Base-by-base conservation (phyloP, 1,140 invertebrate genomes). In the Stenopsyche tienmushanensis region DNA sequence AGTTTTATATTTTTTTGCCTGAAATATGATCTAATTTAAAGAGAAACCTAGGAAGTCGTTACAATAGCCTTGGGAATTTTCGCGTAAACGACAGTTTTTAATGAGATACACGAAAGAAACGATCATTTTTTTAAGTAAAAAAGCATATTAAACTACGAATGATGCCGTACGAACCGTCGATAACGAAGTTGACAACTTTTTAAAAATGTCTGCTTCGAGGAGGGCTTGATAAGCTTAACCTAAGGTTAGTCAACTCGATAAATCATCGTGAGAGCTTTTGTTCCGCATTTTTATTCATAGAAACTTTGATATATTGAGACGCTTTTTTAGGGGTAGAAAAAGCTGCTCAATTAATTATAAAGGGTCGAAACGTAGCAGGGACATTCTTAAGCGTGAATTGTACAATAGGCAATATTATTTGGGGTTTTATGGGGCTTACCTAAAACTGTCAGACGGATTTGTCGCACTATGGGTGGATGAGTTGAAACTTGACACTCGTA, bases 401-500 rank as follows among this genome's bases (percentile, higher is more conserved):
- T n/a, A n/a, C n/a, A n/a, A n/a, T n/a, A n/a, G n/a, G n/a, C n/a
- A n/a, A n/a, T n/a, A n/a, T n/a, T n/a, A n/a, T n/a, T n/a, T n/a
- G n/a, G n/a, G n/a, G n/a, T n/a, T n/a, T n/a, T n/a, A n/a, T n/a
- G n/a, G n/a, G n/a, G n/a, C n/a, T n/a, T 34, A 64, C 68, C 68
- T 54, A 70, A 34, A 23, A 70, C 68, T n/a, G 68, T 66, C 25
- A 70, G 55, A 34, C 50, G 39, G 17, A 70, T 64, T 50, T 63
- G 34, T 44, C 68, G 58, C n/a, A 70, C 68, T 8, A 70, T 57
- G 1, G 68, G 68, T 1, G 68, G 68, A 47, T 70, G 68, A 21
- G 60, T 70, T 3, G 68, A 70, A 3, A 70, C 62, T 58, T 70
- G 68, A 34, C 68, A 70, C 50, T 70, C 68, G 39, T 70, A 70